A percentile compares a stretch with the other conserved stretches of the same genome.
Evolutionary conservation across 2,797 vertebrate species (phyloP).

Genomic region (Mormyrus hasselquistii): DNA sequence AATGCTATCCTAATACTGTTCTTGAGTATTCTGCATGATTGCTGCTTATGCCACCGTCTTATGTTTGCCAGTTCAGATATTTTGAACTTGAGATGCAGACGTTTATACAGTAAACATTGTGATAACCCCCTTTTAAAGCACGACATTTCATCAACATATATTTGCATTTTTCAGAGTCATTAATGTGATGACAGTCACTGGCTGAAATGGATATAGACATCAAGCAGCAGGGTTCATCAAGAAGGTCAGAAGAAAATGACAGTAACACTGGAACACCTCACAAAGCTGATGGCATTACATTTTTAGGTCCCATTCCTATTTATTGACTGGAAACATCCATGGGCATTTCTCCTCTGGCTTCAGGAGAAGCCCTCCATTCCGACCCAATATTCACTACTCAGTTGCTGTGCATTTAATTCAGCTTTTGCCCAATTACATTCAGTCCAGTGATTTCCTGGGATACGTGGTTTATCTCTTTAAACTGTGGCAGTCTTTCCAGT

Average conservation of each 20-base stretch:
- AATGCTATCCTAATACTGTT: neutral
- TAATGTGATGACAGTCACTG: neutral
- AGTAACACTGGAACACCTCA: neutral
- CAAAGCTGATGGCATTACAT: neutral
- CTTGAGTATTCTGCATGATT: neutral
- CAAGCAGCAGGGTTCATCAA: neutral
- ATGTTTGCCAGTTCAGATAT: neutral
- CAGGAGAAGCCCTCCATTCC: neutral
- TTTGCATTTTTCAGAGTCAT: neutral
- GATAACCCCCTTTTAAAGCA: neutral
- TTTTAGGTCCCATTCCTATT: neutral
- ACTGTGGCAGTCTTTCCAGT: neutral
- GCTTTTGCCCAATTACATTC: neutral
- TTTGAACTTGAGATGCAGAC: constrained; percentile 8
- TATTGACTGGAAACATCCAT: neutral
- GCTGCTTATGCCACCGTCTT: neutral
- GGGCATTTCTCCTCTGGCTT: neutral
- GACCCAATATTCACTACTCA: neutral
- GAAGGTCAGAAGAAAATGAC: neutral
- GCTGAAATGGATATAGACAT: neutral
- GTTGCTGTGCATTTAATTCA: neutral
- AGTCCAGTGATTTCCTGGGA: neutral
- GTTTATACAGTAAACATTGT: constrained; percentile 5
- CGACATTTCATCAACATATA: neutral
- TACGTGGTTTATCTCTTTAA: neutral